A percentile compares a stretch with the other conserved stretches of the same genome.
Evolutionary conservation across 2,113 vertebrate genomes (phyloP).

Genomic region (Chloroceryle aenea): DNA sequence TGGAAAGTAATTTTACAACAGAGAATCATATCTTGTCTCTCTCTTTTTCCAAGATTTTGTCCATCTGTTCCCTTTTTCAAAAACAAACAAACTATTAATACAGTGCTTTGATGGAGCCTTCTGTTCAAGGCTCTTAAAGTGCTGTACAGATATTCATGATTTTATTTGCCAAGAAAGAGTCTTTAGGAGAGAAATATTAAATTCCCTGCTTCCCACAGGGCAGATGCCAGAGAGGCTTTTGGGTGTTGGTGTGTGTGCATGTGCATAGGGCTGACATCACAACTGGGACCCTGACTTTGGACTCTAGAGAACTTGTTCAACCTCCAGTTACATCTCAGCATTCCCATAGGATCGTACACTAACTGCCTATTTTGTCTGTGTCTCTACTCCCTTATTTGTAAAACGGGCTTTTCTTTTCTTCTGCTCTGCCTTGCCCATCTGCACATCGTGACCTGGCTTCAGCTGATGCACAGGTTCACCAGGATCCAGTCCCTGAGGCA

Average conservation of each 20-base stretch:
- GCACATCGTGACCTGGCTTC: neutral
- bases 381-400: neutral
- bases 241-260: neutral
- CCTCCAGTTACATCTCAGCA: neutral
- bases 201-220: slow-evolving; percentile 10
- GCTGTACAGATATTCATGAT: neutral
- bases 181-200: slow-evolving; percentile 39
- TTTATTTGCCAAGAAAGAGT: slow-evolving; percentile 34
- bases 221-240: neutral
- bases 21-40: slow-evolving; percentile 1
- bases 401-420: neutral
- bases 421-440: neutral
- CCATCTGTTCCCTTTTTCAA: slow-evolving; percentile 48
- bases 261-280: neutral
- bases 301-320: neutral
- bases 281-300: neutral
- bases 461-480: neutral
- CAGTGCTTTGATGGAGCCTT: slow-evolving; percentile 45
- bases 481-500: rapidly evolving
- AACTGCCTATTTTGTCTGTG: neutral
- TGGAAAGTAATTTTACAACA: slow-evolving; percentile 37
- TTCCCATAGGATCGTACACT: neutral
- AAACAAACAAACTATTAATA: slow-evolving; percentile 70
- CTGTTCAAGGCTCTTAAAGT: slow-evolving; percentile 41
- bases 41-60: slow-evolving; percentile 54